These are phyloP conservation scores for Stigmatopora nigra DNA, from an alignment of 2,113 vertebrate genomes.

Conservation along the genomic window DNA sequence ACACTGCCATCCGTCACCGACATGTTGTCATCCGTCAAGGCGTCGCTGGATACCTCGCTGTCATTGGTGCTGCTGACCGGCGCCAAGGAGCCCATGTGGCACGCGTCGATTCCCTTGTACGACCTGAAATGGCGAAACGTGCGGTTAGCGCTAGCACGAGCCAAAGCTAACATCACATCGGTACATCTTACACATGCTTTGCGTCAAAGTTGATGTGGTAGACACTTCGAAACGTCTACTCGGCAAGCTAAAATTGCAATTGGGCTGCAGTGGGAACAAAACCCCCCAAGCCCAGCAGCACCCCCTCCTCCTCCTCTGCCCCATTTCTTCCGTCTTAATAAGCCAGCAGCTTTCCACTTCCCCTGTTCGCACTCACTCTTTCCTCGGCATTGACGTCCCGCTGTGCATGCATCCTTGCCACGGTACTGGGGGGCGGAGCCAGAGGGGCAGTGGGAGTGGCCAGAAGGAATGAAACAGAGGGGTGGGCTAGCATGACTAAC, in stretches of 20 bases:
- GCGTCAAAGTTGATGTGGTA: background rate
- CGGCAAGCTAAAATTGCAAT: constrained; percentile 12
- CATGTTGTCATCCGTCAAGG: constrained; percentile 91
- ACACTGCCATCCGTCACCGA: constrained; percentile 94
- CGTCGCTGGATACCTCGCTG: constrained; percentile 94
- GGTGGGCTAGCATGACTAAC: constrained; percentile 67
- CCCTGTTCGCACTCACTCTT: constrained; percentile 31
- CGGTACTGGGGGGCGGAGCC: constrained; percentile 33
- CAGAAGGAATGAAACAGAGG: constrained; percentile 18
- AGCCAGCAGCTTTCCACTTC: constrained; percentile 39
- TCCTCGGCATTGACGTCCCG: constrained; percentile 42
- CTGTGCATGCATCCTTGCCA: constrained; percentile 56
- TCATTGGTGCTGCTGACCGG: constrained; percentile 93
- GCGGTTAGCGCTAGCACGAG: background rate
- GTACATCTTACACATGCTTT: background rate
- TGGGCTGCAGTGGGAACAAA: constrained; percentile 52
- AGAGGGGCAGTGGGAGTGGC: background rate
- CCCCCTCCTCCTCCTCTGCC: constrained; percentile 24
- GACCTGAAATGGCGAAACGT: constrained; percentile 65
- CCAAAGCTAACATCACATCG: background rate
- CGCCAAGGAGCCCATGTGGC: constrained; percentile 81
- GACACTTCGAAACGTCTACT: constrained; percentile 34
- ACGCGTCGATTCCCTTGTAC: constrained; percentile 80
- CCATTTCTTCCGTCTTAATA: constrained; percentile 44
- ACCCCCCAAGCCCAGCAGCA: background rate